Evolutionary conservation across 2,888 invertebrate species (phyloP).

Genomic region (Kryphioiulus occultus): DNA sequence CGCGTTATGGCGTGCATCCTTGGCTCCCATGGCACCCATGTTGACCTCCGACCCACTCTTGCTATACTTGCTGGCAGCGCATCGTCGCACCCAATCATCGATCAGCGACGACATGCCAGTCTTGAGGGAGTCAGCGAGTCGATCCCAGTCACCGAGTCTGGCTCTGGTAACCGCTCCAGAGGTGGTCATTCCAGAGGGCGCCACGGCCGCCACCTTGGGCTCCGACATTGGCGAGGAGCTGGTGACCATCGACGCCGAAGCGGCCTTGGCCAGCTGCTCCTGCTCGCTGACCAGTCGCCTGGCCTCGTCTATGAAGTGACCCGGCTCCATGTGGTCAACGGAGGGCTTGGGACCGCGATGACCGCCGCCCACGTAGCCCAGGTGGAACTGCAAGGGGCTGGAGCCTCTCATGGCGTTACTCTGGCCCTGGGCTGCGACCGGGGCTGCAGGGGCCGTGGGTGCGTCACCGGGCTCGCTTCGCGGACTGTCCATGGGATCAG

Average conservation of each 20-base stretch:
- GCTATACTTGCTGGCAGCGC: background rate
- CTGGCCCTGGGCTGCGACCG: background rate
- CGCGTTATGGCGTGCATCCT: background rate
- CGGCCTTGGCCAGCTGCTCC: constrained; percentile 70
- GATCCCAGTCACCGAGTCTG: constrained; percentile 74
- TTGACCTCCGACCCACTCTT: no score
- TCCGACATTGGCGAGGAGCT: constrained; percentile 51
- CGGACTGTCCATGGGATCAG: constrained; percentile 49
- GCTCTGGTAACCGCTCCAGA: constrained; percentile 59
- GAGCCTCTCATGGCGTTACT: background rate
- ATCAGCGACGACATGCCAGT: constrained; percentile 83
- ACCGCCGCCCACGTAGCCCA: background rate
- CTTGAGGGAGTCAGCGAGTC: constrained; percentile 89
- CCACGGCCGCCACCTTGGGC: constrained; percentile 59
- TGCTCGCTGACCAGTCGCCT: constrained; percentile 82
- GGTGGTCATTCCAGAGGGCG: constrained; percentile 58
- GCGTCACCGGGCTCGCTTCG: constrained; percentile 33
- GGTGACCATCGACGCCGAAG: constrained; percentile 57
- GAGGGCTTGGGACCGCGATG: background rate
- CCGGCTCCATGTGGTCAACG: constrained; percentile 60
- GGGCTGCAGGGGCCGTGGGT: background rate
- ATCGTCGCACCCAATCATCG: constrained; percentile 45
- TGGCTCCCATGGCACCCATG: background rate
- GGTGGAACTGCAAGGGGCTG: background rate
- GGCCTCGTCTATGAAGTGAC: constrained; percentile 79